Conservation (phyloP, 2,113 vertebrate species). For the Passer domesticus region DNA sequence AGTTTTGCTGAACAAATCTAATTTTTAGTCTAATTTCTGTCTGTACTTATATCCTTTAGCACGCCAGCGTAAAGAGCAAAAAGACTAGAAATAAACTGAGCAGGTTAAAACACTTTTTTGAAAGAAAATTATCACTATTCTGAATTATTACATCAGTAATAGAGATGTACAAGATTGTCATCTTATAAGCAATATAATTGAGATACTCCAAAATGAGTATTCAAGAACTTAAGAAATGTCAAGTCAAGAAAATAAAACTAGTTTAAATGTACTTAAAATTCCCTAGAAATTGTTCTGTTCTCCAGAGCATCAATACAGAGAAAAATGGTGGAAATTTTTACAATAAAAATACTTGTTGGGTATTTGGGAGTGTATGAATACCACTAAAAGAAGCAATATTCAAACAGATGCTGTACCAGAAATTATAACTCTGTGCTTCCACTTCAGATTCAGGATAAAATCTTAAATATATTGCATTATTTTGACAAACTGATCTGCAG, state of each 20-base stretch:
- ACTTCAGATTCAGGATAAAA: not conserved
- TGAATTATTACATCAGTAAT: not conserved
- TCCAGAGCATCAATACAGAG: not conserved
- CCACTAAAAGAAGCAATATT: not conserved
- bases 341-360: not conserved
- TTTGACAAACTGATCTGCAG: not conserved
- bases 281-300: not conserved
- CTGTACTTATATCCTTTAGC: not conserved
- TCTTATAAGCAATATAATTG: not conserved
- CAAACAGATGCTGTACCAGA: not conserved
- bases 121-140: not conserved
- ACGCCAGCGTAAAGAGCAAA: not conserved
- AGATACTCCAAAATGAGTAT: not conserved
- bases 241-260: not conserved
- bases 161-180: not conserved
- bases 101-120: not conserved
- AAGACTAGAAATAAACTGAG: not conserved
- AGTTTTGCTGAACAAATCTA: not conserved
- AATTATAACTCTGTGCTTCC: not conserved
- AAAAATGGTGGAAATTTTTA: not conserved
- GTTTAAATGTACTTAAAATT: not conserved
- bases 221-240: not conserved
- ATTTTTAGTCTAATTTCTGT: not conserved
- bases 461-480: not conserved
- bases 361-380: not conserved